These are phyloP conservation scores for Tragopan temminckii DNA, from an alignment of 2,797 vertebrate genomes.

Conservation along the genomic window DNA sequence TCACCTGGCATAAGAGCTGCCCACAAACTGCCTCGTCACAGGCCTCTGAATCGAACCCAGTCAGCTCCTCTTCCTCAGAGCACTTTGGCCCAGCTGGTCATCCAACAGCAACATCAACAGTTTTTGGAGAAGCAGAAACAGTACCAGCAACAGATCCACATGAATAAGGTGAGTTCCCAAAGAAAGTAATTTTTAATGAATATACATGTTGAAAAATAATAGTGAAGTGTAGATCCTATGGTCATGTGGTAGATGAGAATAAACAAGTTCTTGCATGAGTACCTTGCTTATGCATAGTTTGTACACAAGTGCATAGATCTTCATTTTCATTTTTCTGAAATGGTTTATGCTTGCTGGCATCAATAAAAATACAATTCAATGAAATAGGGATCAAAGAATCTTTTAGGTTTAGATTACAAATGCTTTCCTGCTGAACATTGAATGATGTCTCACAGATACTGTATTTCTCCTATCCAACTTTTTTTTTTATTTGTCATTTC, in stretches of 20 bases:
- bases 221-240: neutral
- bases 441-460: neutral
- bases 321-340: slow-evolving; percentile 1
- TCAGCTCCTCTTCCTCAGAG: slow-evolving; percentile 97
- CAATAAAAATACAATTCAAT: neutral
- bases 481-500: neutral
- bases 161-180: slow-evolving; percentile 92
- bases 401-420: neutral
- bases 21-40: slow-evolving; percentile 94
- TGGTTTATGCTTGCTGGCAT: neutral
- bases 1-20: slow-evolving; percentile 85
- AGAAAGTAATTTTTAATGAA: neutral
- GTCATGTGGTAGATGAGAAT: neutral
- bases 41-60: slow-evolving; percentile 96
- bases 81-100: slow-evolving; percentile 96
- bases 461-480: neutral
- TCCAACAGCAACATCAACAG: slow-evolving; percentile 98
- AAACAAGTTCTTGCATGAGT: neutral
- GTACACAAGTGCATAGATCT: neutral
- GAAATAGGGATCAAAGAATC: neutral
- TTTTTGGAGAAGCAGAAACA: slow-evolving; percentile 98
- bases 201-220: neutral
- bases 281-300: neutral
- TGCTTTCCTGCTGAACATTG: neutral
- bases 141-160: slow-evolving; percentile 97